Evolutionary conservation across 2,888 invertebrate genomes (phyloP).

Genomic region (Tachystola acroxantha): DNA sequence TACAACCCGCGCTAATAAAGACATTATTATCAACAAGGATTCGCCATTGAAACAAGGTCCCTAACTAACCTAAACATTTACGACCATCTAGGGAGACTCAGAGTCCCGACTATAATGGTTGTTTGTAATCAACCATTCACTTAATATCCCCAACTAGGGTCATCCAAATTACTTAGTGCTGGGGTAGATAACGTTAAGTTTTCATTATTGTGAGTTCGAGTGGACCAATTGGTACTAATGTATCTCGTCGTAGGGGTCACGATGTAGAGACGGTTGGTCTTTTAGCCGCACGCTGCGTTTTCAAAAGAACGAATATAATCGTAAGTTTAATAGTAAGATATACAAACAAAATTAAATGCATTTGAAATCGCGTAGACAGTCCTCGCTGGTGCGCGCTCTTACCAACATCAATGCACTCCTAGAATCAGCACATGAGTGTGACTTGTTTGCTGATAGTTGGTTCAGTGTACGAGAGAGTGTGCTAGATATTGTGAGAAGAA

Average conservation of each 20-base stretch:
- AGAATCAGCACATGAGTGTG: too few species aligned
- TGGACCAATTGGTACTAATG: slow-evolving; percentile 42
- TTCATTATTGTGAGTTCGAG: slow-evolving; percentile 62
- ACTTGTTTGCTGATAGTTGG: too few species aligned
- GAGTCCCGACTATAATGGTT: slow-evolving; percentile 45
- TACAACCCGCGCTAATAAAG: slow-evolving; percentile 20
- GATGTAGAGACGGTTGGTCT: neutral
- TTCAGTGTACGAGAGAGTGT: too few species aligned
- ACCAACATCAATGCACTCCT: too few species aligned
- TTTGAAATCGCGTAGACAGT: too few species aligned
- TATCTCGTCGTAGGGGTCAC: slow-evolving; percentile 13
- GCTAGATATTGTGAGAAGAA: too few species aligned
- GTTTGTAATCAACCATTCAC: slow-evolving; percentile 55
- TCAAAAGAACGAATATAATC: too few species aligned
- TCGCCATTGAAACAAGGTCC: slow-evolving; percentile 23
- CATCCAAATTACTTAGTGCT: slow-evolving; percentile 62
- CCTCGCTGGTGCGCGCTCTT: too few species aligned
- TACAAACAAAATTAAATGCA: too few species aligned
- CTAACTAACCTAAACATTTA: slow-evolving; percentile 21
- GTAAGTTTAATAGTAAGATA: too few species aligned
- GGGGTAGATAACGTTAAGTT: slow-evolving; percentile 65
- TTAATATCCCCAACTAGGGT: slow-evolving; percentile 48
- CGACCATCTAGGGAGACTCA: slow-evolving; percentile 24
- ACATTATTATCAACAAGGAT: slow-evolving; percentile 24
- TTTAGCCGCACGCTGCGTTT: too few species aligned